phyloP scores from a whole-genome alignment of 1,140 invertebrate species.

The Gryllus bimaculatus region DNA sequence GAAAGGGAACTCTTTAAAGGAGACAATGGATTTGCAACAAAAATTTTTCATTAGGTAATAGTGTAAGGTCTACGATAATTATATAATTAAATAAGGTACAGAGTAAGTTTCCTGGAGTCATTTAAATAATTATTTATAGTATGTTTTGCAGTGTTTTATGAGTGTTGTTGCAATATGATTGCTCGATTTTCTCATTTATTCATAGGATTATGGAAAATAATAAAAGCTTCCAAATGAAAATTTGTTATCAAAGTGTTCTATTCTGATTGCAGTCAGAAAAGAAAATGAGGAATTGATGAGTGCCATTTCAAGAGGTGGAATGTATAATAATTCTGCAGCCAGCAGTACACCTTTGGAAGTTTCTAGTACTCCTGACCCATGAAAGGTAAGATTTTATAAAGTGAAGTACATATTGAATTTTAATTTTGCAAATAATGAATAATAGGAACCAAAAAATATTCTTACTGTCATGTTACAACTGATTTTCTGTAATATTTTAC shows the following conservation, averaged over 20 bases:
- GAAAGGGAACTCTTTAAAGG: too few relatives aligned
- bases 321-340: neutral
- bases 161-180: neutral
- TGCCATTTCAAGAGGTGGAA: neutral
- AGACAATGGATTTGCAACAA: too few relatives aligned
- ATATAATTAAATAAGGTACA: too few relatives aligned
- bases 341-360: neutral
- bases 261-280: neutral
- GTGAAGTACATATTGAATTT: neutral
- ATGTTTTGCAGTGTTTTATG: neutral
- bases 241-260: neutral
- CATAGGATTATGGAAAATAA: neutral
- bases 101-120: too few relatives aligned
- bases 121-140: too few relatives aligned
- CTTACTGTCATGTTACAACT: neutral
- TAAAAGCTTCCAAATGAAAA: neutral
- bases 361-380: neutral
- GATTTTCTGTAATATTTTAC: neutral
- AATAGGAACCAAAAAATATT: neutral
- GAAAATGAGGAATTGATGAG: slow-evolving; percentile 4
- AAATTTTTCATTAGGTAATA: too few relatives aligned
- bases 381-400: neutral
- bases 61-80: too few relatives aligned
- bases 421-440: neutral
- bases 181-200: neutral